These are phyloP conservation scores for Tursiops truncatus DNA, from an alignment of 2,113 vertebrate genomes.

Conservation along the genomic window DNA sequence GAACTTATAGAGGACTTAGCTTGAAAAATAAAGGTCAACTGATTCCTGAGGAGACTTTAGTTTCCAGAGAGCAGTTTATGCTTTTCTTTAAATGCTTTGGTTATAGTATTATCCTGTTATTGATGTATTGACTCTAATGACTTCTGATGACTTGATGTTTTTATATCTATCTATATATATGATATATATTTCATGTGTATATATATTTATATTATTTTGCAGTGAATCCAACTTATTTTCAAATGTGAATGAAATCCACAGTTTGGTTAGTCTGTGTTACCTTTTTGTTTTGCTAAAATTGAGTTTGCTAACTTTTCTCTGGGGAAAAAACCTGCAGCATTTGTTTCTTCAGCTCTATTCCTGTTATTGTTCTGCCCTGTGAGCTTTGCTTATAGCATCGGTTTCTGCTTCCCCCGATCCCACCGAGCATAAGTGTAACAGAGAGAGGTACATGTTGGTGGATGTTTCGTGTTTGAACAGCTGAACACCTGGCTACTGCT, in stretches of 20 bases:
- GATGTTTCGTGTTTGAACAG: constrained; percentile 46
- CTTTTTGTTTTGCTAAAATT: constrained; percentile 48
- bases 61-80: background rate
- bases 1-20: background rate
- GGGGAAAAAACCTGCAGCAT: background rate
- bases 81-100: background rate
- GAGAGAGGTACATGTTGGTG: background rate
- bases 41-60: background rate
- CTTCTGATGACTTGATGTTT: background rate
- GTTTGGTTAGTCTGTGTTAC: background rate
- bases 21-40: background rate
- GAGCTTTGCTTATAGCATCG: background rate
- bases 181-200: background rate
- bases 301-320: constrained; percentile 35
- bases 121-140: background rate
- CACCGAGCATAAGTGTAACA: background rate
- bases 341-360: background rate
- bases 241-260: background rate
- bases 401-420: background rate
- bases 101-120: background rate
- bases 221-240: constrained; percentile 13
- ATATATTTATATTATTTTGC: background rate
- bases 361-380: background rate
- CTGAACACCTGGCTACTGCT: constrained; percentile 58
- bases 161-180: background rate